Evolutionary conservation across 1,140 invertebrate genomes (phyloP).

Genomic region (Callitettix versicolor): DNA sequence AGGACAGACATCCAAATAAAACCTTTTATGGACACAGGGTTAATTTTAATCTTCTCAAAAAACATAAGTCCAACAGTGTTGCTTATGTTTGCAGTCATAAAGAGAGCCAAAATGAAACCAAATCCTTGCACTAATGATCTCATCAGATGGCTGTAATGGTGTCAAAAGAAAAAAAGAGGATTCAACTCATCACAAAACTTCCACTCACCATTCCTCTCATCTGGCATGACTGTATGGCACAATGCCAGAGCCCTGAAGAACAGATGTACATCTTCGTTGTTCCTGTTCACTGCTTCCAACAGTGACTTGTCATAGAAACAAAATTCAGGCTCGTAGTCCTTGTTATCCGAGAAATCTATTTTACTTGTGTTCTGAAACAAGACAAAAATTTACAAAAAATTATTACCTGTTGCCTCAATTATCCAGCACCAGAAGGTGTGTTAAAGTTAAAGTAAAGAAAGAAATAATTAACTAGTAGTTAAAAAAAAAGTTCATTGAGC

Average conservation of each 20-base stretch:
- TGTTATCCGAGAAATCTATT: slow-evolving; percentile 82
- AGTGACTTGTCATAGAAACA: slow-evolving; percentile 86
- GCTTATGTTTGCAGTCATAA: too few relatives aligned
- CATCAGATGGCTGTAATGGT: too few relatives aligned
- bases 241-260: slow-evolving; percentile 84
- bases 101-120: too few relatives aligned
- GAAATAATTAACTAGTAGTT: too few relatives aligned
- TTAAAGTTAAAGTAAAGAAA: too few relatives aligned
- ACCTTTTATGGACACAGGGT: too few relatives aligned
- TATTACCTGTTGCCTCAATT: background rate
- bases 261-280: slow-evolving; percentile 61
- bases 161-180: too few relatives aligned
- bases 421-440: background rate
- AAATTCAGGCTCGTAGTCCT: slow-evolving; percentile 83
- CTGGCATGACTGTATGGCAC: slow-evolving; percentile 97
- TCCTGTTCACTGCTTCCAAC: slow-evolving; percentile 63
- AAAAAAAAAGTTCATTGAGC: background rate
- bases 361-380: slow-evolving; percentile 18
- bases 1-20: too few relatives aligned
- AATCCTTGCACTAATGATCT: too few relatives aligned
- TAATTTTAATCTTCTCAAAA: too few relatives aligned
- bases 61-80: too few relatives aligned
- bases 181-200: too few relatives aligned
- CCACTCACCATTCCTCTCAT: slow-evolving; percentile 70
- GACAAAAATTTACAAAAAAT: slow-evolving; percentile 8